These are phyloP conservation scores for Limenitis camilla DNA, from an alignment of 2,888 invertebrate genomes.

Conservation along the genomic window DNA sequence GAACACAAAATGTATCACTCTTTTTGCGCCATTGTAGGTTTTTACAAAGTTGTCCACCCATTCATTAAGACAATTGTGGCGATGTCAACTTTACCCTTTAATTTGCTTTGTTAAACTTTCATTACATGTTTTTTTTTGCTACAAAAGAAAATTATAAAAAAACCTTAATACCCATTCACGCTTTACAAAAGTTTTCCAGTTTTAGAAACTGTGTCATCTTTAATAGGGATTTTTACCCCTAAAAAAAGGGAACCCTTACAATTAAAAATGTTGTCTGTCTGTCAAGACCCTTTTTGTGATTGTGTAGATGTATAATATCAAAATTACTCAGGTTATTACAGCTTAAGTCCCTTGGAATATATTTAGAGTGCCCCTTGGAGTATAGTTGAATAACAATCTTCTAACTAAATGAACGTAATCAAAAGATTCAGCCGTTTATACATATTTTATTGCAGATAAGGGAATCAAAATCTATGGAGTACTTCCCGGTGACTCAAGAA, in stretches of 20 bases:
- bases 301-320: no score
- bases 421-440: no score
- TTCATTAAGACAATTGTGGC: slow-evolving; percentile 15
- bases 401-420: no score
- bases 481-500: not conserved
- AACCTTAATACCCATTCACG: slow-evolving; percentile 1
- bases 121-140: slow-evolving; percentile 14
- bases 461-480: no score
- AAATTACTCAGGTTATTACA: no score
- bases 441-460: no score
- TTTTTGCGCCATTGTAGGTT: slow-evolving; percentile 4
- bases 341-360: no score
- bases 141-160: slow-evolving; percentile 7
- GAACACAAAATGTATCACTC: not conserved
- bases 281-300: no score
- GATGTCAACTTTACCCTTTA: slow-evolving; percentile 12
- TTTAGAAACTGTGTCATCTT: not conserved
- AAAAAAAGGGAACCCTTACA: not conserved
- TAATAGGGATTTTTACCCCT: not conserved
- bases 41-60: slow-evolving; percentile 8
- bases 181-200: not conserved
- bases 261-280: no score
- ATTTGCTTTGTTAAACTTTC: slow-evolving; percentile 20
- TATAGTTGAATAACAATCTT: no score
- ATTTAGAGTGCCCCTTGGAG: no score